These are phyloP conservation scores for Donacobius atricapilla DNA, from an alignment of 2,113 vertebrate species.

Conservation along the genomic window DNA sequence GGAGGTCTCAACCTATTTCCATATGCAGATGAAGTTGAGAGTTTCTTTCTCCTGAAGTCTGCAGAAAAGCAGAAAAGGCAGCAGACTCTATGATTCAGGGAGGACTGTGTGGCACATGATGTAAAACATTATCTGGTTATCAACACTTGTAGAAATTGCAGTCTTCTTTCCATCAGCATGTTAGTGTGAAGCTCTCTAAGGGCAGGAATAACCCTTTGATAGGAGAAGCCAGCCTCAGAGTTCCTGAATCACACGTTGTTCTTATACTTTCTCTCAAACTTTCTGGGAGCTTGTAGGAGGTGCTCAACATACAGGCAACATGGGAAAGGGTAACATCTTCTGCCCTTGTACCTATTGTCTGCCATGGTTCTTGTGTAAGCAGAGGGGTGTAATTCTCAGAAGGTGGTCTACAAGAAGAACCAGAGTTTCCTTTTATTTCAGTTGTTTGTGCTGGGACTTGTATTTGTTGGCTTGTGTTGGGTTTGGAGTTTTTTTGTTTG, in stretches of 20 bases:
- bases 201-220: not conserved
- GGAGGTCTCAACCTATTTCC: slow-evolving; percentile 12
- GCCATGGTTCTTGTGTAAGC: not conserved
- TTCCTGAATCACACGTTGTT: not conserved
- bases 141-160: not conserved
- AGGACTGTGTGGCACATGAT: not conserved
- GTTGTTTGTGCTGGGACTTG: not conserved
- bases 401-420: not conserved
- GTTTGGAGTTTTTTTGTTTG: not conserved
- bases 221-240: not conserved
- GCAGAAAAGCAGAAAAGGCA: not conserved
- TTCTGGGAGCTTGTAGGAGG: not conserved
- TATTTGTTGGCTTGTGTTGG: not conserved
- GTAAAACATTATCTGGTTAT: not conserved
- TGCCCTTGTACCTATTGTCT: not conserved
- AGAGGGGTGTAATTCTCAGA: not conserved
- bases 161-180: not conserved
- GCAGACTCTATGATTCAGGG: not conserved
- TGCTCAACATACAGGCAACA: accelerated
- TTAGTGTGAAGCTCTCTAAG: not conserved
- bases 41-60: not conserved
- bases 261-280: not conserved
- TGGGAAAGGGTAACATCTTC: not conserved
- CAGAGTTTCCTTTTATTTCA: not conserved
- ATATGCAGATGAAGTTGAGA: not conserved